phyloP scores from a whole-genome alignment of 2,888 invertebrate species.

The Macrosoma leucophasiata region DNA sequence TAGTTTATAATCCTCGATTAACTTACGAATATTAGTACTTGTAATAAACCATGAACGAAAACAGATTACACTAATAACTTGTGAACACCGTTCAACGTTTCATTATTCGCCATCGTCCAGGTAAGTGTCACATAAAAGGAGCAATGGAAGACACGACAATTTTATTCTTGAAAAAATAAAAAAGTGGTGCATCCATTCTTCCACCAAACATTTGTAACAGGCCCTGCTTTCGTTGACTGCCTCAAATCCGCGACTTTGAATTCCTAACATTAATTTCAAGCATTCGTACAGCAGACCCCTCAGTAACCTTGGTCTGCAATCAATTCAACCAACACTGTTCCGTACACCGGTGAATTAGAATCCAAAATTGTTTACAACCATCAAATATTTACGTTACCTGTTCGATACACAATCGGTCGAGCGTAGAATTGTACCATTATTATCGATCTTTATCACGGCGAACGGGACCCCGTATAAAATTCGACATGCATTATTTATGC shows the following conservation, averaged over 20 bases:
- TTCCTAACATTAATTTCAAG: too few relatives aligned
- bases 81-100: too few relatives aligned
- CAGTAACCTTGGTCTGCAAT: too few relatives aligned
- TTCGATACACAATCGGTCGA: constrained; percentile 20
- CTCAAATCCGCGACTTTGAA: too few relatives aligned
- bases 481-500: constrained; percentile 71
- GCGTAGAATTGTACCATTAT: constrained; percentile 40
- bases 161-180: constrained; percentile 45
- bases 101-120: neutral
- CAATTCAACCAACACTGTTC: constrained; percentile 7
- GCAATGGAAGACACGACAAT: constrained; percentile 35
- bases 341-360: neutral
- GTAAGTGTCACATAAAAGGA: too few relatives aligned
- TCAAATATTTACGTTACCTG: constrained; percentile 2
- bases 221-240: too few relatives aligned
- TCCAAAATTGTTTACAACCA: constrained; percentile 4
- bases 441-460: constrained; percentile 48
- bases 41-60: too few relatives aligned
- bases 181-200: constrained; percentile 46
- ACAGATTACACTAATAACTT: too few relatives aligned
- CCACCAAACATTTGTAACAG: too few relatives aligned
- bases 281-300: too few relatives aligned
- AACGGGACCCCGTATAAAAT: constrained; percentile 45
- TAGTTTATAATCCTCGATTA: too few relatives aligned
- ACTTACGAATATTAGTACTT: too few relatives aligned